Percentiles rank a stretch among this genome's conserved stretches.
Evolutionary conservation across 1,140 invertebrate genomes (phyloP).

Genomic region (Penaeus vannamei): DNA sequence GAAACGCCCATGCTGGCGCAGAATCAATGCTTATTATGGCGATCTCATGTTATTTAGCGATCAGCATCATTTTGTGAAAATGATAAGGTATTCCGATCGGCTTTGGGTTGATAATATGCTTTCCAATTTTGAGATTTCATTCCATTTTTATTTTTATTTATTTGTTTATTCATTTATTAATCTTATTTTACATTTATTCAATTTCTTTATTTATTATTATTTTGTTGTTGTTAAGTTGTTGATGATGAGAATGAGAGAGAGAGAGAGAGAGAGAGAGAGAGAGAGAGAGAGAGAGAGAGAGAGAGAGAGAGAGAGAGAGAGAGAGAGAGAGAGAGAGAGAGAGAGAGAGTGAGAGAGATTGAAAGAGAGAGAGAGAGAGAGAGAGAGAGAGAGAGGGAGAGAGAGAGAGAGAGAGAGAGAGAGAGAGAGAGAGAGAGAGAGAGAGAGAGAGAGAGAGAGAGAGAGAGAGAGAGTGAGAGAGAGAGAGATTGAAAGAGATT

Average conservation of each 20-base stretch:
- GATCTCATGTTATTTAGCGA: too few relatives aligned
- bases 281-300: neutral
- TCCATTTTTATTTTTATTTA: too few relatives aligned
- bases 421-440: neutral
- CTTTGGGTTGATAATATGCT: too few relatives aligned
- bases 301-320: neutral
- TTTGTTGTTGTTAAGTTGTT: too few relatives aligned
- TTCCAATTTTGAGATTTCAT: too few relatives aligned
- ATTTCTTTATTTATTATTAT: too few relatives aligned
- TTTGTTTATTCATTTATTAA: too few relatives aligned
- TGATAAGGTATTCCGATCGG: too few relatives aligned
- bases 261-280: conserved; percentile 8
- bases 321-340: neutral
- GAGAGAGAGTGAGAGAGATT: neutral
- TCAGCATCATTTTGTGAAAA: too few relatives aligned
- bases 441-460: conserved; percentile 8
- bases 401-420: neutral
- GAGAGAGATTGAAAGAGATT: neutral
- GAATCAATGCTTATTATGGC: too few relatives aligned
- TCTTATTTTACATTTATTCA: too few relatives aligned
- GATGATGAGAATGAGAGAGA: neutral
- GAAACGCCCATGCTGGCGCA: too few relatives aligned
- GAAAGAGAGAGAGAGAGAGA: neutral
- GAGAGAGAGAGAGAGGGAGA: neutral
- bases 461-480: neutral